Percentiles rank a stretch among this genome's conserved stretches.
Evolutionary conservation across 1,140 invertebrate species (phyloP).

Genomic region (Zaprionus capensis): DNA sequence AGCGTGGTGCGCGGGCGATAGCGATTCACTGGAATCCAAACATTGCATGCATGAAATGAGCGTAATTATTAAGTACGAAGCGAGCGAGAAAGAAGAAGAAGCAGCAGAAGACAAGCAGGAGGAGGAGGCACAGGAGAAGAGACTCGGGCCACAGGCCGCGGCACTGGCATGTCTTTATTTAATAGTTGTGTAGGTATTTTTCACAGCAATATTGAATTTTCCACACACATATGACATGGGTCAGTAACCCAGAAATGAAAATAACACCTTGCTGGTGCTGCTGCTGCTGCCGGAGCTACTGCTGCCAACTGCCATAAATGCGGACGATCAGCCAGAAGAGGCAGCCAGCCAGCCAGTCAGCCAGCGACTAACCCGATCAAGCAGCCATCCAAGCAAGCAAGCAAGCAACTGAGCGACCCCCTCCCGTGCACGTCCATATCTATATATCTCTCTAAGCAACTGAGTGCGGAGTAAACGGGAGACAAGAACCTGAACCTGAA

Average conservation of each 20-base stretch:
- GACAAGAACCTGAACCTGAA: constrained; percentile 46
- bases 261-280: constrained; percentile 71
- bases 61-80: constrained; percentile 79
- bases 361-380: constrained; percentile 51
- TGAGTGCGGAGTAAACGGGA: constrained; percentile 63
- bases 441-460: constrained; percentile 67
- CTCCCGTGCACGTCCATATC: constrained; percentile 69
- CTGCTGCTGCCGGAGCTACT: constrained; percentile 21
- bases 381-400: constrained; percentile 24
- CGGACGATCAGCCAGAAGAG: constrained; percentile 48
- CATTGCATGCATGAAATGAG: constrained; percentile 82
- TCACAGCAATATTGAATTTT: constrained; percentile 83
- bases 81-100: background rate
- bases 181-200: constrained; percentile 82
- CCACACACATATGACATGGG: constrained; percentile 81
- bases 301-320: constrained; percentile 79
- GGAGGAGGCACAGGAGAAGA: constrained; percentile 10
- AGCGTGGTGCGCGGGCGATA: constrained; percentile 42
- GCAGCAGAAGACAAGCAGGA: background rate
- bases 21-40: constrained; percentile 76
- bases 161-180: constrained; percentile 71
- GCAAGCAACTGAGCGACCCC: constrained; percentile 48
- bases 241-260: constrained; percentile 82
- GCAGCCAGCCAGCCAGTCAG: constrained; percentile 32
- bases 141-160: constrained; percentile 4